Percentiles rank a stretch among this genome's conserved stretches.
Evolutionary conservation across 2,888 invertebrate genomes (phyloP).

Genomic region (Augiades crinisus): DNA sequence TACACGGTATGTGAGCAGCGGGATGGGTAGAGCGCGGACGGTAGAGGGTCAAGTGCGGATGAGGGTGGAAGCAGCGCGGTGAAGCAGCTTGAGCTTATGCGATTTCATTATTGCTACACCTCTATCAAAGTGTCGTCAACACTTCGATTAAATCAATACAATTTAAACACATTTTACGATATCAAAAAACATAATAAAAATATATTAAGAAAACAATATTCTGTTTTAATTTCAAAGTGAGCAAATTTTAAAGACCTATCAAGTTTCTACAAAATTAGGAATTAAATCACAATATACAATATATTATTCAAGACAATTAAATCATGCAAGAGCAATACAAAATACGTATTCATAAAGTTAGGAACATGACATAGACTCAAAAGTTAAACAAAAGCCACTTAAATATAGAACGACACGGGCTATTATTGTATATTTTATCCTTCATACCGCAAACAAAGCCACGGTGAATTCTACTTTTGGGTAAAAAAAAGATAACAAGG

Average conservation of each 20-base stretch:
- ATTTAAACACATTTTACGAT: not conserved
- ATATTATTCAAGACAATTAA: not conserved
- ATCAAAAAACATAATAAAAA: not conserved
- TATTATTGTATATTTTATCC: too few relatives aligned
- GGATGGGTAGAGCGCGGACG: conserved; percentile 23
- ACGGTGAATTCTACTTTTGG: too few relatives aligned
- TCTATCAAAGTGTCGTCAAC: not conserved
- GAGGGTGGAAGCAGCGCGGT: conserved; percentile 58
- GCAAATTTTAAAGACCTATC: not conserved
- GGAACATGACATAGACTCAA: not conserved
- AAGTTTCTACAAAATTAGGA: not conserved
- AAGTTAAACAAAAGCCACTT: not conserved
- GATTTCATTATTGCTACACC: conserved; percentile 10
- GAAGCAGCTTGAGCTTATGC: conserved; percentile 52
- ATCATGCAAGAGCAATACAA: not conserved
- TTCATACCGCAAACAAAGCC: too few relatives aligned
- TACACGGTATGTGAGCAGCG: conserved; percentile 66
- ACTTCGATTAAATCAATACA: not conserved
- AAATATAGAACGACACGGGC: too few relatives aligned
- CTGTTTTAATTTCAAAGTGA: not conserved
- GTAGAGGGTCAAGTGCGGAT: conserved; percentile 48
- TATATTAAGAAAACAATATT: too few relatives aligned
- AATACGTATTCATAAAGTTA: not conserved
- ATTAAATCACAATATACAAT: not conserved
- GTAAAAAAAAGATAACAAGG: too few relatives aligned